Base-by-base conservation (phyloP, 2,888 invertebrate species). In the Chymomyza caudatula region DNA sequence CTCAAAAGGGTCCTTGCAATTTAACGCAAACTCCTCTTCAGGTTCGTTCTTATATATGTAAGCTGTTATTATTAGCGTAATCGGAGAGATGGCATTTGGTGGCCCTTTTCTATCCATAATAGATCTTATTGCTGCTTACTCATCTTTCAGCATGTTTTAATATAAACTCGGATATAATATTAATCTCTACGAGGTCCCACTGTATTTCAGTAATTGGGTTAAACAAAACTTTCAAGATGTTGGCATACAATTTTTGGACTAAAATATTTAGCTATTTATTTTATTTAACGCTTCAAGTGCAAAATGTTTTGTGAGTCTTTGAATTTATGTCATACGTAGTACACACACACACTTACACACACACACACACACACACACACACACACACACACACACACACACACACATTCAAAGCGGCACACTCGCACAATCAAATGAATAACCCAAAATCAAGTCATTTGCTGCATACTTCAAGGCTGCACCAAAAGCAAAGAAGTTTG, bases 211-310 rank as follows among this genome's bases (percentile, higher is more conserved):
- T 44, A 53, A 51, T 19, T 22, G 55, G 19, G 47, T 57, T 49
- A 43, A 53, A 23, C 15, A 42, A 20, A 43, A 42, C 60, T 60
- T 19, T 54, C 23, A 22, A 53, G 37, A 20, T 25, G 25, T 25
- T 53, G 13, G 55, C 61, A 53, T 42, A 49, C 25, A 58, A n/a
- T 49, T 51, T 60, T 37, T 37, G 42, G 29, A 43, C 53, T 52
- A n/a, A 56, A 44, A 64, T 64, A 65, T 68, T 74, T 65, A 57
- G 49, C 67, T 67, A 63, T 70, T 72, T 71, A 60, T 74, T 74
- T 72, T 67, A 61, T 69, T 74, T 64, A 70, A 71, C 64, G 63
- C 63, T 68, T 58, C 53, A 64, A 73, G 57, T 69, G 65, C 54
- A 61, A 73, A 69, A 71, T 71, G 61, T 61, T 56, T 58, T 61